Evolutionary conservation across 2,888 invertebrate species (phyloP).

Genomic region (Mylabris sibirica): DNA sequence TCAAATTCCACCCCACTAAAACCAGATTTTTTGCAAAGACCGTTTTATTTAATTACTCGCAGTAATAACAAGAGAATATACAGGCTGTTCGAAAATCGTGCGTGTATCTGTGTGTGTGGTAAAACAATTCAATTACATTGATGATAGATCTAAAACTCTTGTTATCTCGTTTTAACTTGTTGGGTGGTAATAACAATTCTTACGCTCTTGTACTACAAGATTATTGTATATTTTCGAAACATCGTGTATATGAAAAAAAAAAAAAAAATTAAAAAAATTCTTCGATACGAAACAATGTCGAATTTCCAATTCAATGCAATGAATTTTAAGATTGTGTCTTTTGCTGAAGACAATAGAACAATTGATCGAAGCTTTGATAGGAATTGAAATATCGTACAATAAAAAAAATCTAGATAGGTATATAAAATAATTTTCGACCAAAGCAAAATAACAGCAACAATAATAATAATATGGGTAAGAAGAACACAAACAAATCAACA

Average conservation of each 20-base stretch:
- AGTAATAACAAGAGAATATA: neutral
- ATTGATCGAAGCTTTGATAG: conserved; percentile 13
- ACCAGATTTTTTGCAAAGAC: neutral
- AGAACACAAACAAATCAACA: neutral
- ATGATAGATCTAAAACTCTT: no score
- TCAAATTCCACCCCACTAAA: no score
- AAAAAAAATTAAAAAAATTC: conserved; percentile 14
- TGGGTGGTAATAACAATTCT: no score
- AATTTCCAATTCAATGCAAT: conserved; percentile 16
- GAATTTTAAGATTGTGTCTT: conserved; percentile 18
- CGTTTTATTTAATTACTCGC: neutral
- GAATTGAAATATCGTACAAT: conserved; percentile 10
- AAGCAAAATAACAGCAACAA: neutral
- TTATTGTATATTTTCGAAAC: no score
- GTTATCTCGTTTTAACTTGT: no score
- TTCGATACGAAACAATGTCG: conserved; percentile 15
- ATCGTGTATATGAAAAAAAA: neutral
- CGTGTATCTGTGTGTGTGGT: no score
- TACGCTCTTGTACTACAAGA: no score
- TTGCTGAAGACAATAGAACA: conserved; percentile 18
- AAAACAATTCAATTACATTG: no score
- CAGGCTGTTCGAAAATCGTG: no score
- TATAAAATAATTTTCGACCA: conserved; percentile 4
- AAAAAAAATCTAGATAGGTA: neutral
- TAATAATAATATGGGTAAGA: neutral